Base-by-base conservation (phyloP, 1,140 invertebrate species). In the Zaprionus camerounensis region DNA sequence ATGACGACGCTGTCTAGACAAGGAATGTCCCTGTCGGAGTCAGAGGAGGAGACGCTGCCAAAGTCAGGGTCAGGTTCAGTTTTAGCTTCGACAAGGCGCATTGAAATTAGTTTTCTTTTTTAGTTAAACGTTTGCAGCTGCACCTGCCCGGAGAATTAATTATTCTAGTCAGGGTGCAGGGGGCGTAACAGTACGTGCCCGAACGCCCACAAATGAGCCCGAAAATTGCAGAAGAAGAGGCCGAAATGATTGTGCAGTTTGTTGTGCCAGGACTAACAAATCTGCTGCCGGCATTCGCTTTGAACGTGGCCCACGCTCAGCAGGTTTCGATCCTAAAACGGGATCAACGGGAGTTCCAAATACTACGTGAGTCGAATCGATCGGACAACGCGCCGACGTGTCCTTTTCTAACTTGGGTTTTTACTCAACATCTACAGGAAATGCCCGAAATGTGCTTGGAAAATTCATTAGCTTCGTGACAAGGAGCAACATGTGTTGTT, bases 1-100 rank as follows among this genome's bases (percentile, higher is more conserved):
- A 76, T 71, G 68, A 44, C 69, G 46, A 61, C 61, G 55, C 26
- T 44, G 77, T 79, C 77, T 79, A 79, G 77, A 79, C 77, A 79
- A 46, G n/a, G 41, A 41, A 41, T 5, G 15, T 6, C 38, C 31
- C 31, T 9, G 31, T 62, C 44, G 36, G 38, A 41, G 38, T n/a
- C 67, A 34, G 49, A 59, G 41, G 31, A 68, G 57, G 63, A 20
- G 41, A 38, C 51, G 17, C 28, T 28, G 56, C 17, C 56, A 75
- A 59, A 44, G 71, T 58, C 62, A 72, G 41, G 17, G 20, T 36
- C 46, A 64, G 26, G 46, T 64, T 28, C n/a, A 46, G 26, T 55
- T 36, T 24, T 15, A 68, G 28, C 34, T 44, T 44, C 15, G 36
- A 38, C 11, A 38, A 17, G 6, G n/a, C 41, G 41, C 41, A 46